These are phyloP conservation scores for Caretta caretta DNA, from an alignment of 2,113 vertebrate species.

Conservation along the genomic window DNA sequence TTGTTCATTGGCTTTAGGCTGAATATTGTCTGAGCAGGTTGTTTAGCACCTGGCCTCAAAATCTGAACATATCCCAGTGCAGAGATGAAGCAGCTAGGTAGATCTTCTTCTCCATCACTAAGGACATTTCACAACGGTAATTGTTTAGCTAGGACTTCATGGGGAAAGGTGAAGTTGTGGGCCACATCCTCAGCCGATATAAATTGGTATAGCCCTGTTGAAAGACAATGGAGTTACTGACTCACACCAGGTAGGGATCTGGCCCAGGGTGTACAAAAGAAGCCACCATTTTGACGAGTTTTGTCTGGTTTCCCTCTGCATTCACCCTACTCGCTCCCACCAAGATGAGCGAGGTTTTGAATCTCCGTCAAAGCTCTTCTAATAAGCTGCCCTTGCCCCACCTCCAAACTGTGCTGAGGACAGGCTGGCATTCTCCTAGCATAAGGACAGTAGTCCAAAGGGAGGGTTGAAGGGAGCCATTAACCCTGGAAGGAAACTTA, in stretches of 20 bases:
- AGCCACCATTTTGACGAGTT: background rate
- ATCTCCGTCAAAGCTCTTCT: background rate
- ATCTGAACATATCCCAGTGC: background rate
- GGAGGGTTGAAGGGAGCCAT: background rate
- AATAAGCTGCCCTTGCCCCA: too few species aligned
- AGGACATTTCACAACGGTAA: background rate
- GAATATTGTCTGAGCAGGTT: background rate
- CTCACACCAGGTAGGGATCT: background rate
- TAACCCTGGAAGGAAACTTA: background rate
- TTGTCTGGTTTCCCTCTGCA: background rate
- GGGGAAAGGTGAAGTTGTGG: fast-evolving
- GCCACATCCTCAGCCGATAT: background rate
- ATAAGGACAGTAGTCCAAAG: background rate
- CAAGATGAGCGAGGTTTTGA: background rate
- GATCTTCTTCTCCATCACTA: too few species aligned
- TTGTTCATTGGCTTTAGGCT: background rate
- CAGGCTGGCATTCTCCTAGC: background rate
- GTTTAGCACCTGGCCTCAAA: background rate
- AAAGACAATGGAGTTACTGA: background rate
- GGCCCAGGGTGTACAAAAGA: background rate
- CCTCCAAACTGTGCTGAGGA: background rate
- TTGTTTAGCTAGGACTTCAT: background rate
- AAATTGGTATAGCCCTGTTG: background rate
- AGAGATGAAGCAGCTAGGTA: background rate
- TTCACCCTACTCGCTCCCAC: background rate